These are phyloP conservation scores for Microcebus lehilahytsara DNA, from an alignment of 2,113 vertebrate genomes.

Conservation along the genomic window DNA sequence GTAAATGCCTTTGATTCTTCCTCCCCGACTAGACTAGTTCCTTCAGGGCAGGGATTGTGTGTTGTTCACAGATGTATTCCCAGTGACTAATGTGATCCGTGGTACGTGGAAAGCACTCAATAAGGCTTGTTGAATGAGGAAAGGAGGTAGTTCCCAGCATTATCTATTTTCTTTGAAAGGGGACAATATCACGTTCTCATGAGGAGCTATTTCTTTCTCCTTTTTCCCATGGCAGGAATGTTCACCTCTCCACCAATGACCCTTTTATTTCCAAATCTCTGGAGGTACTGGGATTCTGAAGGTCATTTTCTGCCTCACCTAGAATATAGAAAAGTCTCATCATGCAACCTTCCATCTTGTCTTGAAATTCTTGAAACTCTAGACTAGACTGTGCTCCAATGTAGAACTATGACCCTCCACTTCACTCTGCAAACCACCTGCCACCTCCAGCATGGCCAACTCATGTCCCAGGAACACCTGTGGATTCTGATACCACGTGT, in stretches of 20 bases:
- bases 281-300: neutral
- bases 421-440: neutral
- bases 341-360: neutral
- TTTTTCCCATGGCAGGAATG: constrained; percentile 34
- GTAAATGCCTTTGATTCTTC: constrained; percentile 37
- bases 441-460: neutral
- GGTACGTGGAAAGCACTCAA: constrained; percentile 54
- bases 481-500: neutral
- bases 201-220: constrained; percentile 11
- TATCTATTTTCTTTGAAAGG: constrained; percentile 55
- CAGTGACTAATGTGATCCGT: constrained; percentile 65
- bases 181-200: constrained; percentile 43
- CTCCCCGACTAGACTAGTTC: constrained; percentile 47
- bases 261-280: constrained; percentile 46
- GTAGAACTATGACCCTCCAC: neutral
- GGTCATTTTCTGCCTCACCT: neutral
- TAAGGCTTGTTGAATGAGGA: constrained; percentile 55
- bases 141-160: constrained; percentile 39
- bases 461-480: neutral
- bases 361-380: constrained; percentile 28
- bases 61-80: constrained; percentile 63
- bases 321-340: neutral
- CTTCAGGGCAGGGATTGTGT: constrained; percentile 40
- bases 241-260: constrained; percentile 11
- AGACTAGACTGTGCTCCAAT: neutral